phyloP scores from a whole-genome alignment of 2,113 vertebrate species.

The Spheniscus mendiculus region DNA sequence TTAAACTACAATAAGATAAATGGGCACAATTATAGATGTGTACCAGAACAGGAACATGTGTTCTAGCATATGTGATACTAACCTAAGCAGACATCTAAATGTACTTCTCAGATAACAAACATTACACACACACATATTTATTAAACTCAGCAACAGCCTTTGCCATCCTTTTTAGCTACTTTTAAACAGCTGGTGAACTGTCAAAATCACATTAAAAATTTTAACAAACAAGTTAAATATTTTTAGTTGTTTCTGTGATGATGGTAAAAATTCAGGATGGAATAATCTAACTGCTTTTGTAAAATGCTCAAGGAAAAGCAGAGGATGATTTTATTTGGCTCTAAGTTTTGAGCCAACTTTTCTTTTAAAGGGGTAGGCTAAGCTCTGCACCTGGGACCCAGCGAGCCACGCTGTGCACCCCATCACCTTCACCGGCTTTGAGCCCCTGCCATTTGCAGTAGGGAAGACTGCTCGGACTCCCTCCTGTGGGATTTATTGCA shows the following conservation, averaged over 20 bases:
- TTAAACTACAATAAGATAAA: constrained; percentile 71
- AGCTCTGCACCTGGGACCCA: background rate
- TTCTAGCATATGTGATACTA: constrained; percentile 72
- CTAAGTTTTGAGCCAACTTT: background rate
- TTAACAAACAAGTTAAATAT: constrained; percentile 68
- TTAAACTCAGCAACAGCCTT: constrained; percentile 30
- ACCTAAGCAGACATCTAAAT: constrained; percentile 63
- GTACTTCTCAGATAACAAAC: constrained; percentile 63
- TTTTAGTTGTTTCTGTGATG: constrained; percentile 35
- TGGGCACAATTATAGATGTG: constrained; percentile 60
- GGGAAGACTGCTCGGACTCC: background rate
- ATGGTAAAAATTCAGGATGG: constrained; percentile 28
- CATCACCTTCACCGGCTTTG: fast-evolving
- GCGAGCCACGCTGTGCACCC: fast-evolving
- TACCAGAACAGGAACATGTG: constrained; percentile 71
- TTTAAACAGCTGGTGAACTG: constrained; percentile 73
- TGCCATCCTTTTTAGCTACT: constrained; percentile 60
- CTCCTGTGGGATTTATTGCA: background rate
- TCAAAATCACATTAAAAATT: constrained; percentile 65
- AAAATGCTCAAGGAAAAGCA: background rate
- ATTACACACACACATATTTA: constrained; percentile 29
- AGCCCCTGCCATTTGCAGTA: background rate
- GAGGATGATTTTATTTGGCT: background rate
- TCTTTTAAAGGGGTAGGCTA: background rate
- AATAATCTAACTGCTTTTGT: background rate